Evolutionary conservation across 2,888 invertebrate genomes (phyloP).

Genomic region (Phytoseiulus persimilis): DNA sequence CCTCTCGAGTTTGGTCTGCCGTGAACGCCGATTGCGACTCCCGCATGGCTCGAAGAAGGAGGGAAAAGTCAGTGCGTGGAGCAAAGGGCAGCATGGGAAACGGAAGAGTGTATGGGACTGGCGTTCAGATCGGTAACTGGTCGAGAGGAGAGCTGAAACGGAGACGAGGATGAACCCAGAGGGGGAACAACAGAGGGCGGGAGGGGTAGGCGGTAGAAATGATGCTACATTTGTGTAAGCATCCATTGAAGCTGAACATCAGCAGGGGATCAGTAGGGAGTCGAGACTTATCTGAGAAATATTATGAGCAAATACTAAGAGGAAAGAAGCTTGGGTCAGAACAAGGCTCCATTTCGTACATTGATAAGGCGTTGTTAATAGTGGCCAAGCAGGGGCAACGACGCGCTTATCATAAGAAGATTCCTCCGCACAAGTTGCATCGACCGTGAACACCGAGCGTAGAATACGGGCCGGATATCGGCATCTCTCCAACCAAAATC

Average conservation of each 20-base stretch:
- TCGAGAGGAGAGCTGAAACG: not conserved
- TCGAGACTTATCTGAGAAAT: slow-evolving; percentile 5
- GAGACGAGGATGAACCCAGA: not conserved
- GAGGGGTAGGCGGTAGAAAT: not conserved
- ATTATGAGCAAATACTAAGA: slow-evolving; percentile 5
- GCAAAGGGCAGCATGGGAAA: not conserved
- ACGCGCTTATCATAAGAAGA: slow-evolving; percentile 5
- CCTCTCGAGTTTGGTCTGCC: no score
- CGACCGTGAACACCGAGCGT: slow-evolving; percentile 5
- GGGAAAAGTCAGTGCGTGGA: not conserved
- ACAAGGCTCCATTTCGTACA: slow-evolving; percentile 5
- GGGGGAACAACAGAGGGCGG: not conserved
- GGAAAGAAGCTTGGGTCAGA: not conserved
- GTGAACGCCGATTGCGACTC: no score
- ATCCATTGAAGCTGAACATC: slow-evolving; percentile 5
- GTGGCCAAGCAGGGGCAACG: not conserved
- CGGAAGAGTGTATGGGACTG: not conserved
- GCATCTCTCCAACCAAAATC: not conserved
- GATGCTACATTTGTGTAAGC: slow-evolving; percentile 5
- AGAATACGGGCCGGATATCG: slow-evolving; percentile 5
- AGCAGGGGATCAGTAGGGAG: not conserved
- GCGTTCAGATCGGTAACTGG: not conserved
- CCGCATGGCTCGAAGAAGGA: no score
- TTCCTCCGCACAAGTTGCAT: not conserved
- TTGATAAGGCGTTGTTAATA: not conserved